Evolutionary conservation across 2,888 invertebrate genomes (phyloP), one percentile per base, ranked within the genome.

Genomic region (Cheilosia urbana): DNA sequence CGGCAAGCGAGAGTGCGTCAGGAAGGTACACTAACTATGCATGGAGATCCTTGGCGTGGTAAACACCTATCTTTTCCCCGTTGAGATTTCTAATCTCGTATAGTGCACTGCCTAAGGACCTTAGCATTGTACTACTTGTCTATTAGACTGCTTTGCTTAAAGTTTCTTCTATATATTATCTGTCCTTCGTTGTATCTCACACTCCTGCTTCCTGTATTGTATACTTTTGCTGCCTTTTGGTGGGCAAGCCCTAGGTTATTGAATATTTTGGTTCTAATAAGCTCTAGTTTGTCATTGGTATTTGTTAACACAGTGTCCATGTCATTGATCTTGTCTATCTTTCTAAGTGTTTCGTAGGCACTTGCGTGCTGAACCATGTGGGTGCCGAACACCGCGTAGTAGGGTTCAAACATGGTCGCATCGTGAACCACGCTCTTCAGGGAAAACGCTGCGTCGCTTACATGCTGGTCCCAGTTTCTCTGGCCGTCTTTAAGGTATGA

Each of bases 281-380:
- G 40, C 9, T 40, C 40, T 40, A 40, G 40, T 4, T 40, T 40
- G 40, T 40, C 40, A n/a, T n/a, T n/a, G 40, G 4, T 40, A 1
- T 40, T 40, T 2, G 4, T 40, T 4, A 45, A 7, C 5, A 45
- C 27, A 11, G 55, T 53, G 11, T 66, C n/a, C 11, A n/a, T 15
- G 17, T 30, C 30, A 30, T 62, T 62, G 15, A 62, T 17, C 1
- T 6, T 30, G 5, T 47, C 62, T 13, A 47, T 7, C 1, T 17
- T 42, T 0, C 45, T 5, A 2, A 62, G 24, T 2, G 42, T 11
- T 2, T 62, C n/a, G 15, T 45, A 62, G 4, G 45, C 13, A 19
- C 45, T 27, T 4, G n/a, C 62, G 13, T 45, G 6, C 9, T 45
- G 62, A 4, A 45, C 13, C 62, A 63, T 63, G 0, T 40, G 62